Conservation (phyloP, 1,140 invertebrate genomes). For the Nasonia longicornis region DNA sequence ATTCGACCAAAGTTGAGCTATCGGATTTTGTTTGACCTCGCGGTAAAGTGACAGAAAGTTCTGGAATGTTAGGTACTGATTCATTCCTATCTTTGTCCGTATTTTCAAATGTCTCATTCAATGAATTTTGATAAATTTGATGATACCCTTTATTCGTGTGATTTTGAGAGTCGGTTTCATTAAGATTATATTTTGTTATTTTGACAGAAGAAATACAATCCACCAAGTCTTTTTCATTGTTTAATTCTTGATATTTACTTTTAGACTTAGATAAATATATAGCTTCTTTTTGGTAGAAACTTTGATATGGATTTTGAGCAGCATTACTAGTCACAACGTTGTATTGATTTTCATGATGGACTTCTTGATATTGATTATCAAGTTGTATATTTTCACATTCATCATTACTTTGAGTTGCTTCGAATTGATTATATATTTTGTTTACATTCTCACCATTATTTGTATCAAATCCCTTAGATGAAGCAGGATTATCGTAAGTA, state of each 20-base stretch:
- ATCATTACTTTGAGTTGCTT: background rate
- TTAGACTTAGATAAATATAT: background rate
- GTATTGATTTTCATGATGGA: constrained; percentile 59
- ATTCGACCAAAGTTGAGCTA: background rate
- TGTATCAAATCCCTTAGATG: constrained; percentile 56
- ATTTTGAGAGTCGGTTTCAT: background rate
- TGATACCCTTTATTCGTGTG: background rate
- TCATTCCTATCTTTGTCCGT: background rate
- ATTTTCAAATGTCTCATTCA: background rate
- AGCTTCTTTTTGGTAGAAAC: constrained; percentile 26
- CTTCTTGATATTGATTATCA: constrained; percentile 47
- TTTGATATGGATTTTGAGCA: constrained; percentile 48
- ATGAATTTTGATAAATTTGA: constrained; percentile 4
- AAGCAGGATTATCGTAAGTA: constrained; percentile 51
- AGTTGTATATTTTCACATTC: background rate
- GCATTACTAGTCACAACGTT: constrained; percentile 39
- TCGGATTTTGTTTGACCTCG: background rate
- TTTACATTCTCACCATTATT: constrained; percentile 51
- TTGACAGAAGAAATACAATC: background rate
- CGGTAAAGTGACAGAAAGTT: background rate
- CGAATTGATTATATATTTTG: constrained; percentile 53
- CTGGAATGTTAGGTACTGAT: background rate
- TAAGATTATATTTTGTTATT: background rate
- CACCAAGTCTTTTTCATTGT: background rate
- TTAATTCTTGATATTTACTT: background rate